Conservation (phyloP, 37 sponge, comb jelly and placozoan genomes). For the Theonella swinhoei region DNA sequence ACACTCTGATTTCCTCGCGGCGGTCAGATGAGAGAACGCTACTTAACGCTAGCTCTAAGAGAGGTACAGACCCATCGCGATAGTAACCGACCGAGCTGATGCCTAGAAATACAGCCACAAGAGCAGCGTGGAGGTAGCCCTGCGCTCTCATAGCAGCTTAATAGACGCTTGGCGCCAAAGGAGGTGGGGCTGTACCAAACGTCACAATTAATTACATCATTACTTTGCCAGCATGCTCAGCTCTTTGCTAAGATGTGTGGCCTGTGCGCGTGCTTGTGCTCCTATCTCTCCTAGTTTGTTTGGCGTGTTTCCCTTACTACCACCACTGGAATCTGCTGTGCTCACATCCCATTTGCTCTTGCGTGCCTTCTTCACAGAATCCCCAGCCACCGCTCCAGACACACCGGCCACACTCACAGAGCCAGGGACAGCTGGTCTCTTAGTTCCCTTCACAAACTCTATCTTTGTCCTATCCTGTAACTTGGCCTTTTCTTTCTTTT, state of each 20-base stretch:
- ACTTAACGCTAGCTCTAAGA: background rate
- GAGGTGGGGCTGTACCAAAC: too few species aligned
- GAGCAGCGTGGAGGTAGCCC: too few species aligned
- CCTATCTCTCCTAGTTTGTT: conserved; percentile 18
- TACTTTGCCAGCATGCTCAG: conserved; percentile 34
- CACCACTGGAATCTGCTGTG: conserved; percentile 33
- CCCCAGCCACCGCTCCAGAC: background rate
- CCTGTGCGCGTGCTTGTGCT: conserved; percentile 51
- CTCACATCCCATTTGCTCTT: conserved; percentile 57
- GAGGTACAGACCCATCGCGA: background rate
- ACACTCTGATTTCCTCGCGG: background rate
- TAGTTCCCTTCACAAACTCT: conserved; percentile 48
- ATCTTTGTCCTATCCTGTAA: conserved; percentile 21
- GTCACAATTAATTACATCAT: background rate
- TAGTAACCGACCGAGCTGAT: background rate
- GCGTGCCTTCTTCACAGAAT: conserved; percentile 31
- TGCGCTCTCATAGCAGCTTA: too few species aligned
- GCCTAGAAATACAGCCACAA: background rate
- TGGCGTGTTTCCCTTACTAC: conserved; percentile 38
- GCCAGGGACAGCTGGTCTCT: conserved; percentile 10
- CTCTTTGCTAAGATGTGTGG: conserved; percentile 41
- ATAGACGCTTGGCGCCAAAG: too few species aligned
- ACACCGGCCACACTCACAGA: background rate
- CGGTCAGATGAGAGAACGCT: background rate
- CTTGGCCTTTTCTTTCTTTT: conserved; percentile 74